Base-by-base conservation (phyloP, 2,797 vertebrate genomes). In the Tokudaia tokunoshimensis region DNA sequence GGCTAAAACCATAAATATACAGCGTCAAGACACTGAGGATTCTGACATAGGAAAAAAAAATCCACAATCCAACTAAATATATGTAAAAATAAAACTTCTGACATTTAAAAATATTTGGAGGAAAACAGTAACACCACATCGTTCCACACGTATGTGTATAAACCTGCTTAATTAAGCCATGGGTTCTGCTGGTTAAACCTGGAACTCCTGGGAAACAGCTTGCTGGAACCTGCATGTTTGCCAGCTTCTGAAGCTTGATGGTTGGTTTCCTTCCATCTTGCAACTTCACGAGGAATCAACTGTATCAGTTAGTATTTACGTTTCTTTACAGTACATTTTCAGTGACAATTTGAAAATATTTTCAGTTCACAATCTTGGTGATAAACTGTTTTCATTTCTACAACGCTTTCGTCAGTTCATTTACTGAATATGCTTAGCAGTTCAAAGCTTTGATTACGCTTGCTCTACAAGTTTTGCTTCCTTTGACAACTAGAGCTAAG, bases 271-370 rank as follows among this genome's bases (percentile, higher is more conserved):
- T 76, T 74, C 7, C 6, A 84, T 47, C 14, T 63, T 81, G 26
- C 14, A 29, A 87, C 72, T 44, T 92, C 22, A 55, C 59, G 17
- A 24, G 2, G 63, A 85, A 4, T 76, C 15, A 89, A 72, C 74
- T 41, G 74, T 63, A 79, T 70, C 41, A 88, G 14, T 6, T 41
- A 17, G 1, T 34, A 29, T 29, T 26, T 55, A 41, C 78, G 92
- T 13, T 87, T 8, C 1, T 15, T 89, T 76, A 76, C 87, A 81
- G 63, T 57, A 65, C 34, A 83, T 65, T 20, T 83, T 44, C 7
- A 84, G 79, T 52, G 20, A 82, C 89, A 61, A 50, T 94, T 34
- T 75, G n/a, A 92, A 95, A 76, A 63, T 55, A 81, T 85, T 90
- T 93, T 59, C 4, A 10, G 19, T 65, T 94, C 91, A 11, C 6